Percentiles rank a stretch among this genome's conserved stretches.
Evolutionary conservation across 2,888 invertebrate genomes (phyloP).

Genomic region (Drosophila nigricruria): DNA sequence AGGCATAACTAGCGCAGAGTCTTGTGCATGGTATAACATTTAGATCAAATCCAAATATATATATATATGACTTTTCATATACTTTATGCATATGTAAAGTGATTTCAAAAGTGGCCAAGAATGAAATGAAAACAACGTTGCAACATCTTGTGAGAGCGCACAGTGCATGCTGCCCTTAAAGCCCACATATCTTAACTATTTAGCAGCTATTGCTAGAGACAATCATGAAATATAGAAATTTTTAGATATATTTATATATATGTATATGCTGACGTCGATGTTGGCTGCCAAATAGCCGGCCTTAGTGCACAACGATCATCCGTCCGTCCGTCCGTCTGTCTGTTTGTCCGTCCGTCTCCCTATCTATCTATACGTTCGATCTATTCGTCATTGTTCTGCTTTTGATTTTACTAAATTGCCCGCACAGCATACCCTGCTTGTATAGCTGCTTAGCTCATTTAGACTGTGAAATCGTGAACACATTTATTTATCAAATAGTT

Average conservation of each 20-base stretch:
- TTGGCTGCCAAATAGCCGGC: constrained; percentile 61
- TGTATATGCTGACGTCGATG: constrained; percentile 63
- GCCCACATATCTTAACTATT: constrained; percentile 18
- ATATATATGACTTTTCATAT: constrained; percentile 8
- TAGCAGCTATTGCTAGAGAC: constrained; percentile 12
- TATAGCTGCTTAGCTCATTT: not conserved
- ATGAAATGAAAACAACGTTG: constrained; percentile 16
- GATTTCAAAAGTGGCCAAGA: constrained; percentile 6
- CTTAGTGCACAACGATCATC: constrained; percentile 51
- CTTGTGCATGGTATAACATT: constrained; percentile 33
- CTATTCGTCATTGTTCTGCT: constrained; percentile 73
- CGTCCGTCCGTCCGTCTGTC: constrained; percentile 28
- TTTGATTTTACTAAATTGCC: constrained; percentile 23
- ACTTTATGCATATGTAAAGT: constrained; percentile 9
- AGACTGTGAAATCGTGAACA: constrained; percentile 1
- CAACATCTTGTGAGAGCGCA: constrained; percentile 36
- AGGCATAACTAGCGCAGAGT: constrained; percentile 30
- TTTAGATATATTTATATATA: constrained; percentile 1
- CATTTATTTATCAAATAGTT: constrained; percentile 1
- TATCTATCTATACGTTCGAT: constrained; percentile 43
- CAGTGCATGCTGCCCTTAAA: constrained; percentile 51
- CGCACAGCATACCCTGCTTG: not conserved
- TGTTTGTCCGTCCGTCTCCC: constrained; percentile 20
- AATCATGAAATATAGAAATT: constrained; percentile 13
- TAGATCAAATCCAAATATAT: constrained; percentile 30